Evolutionary conservation across 2,113 vertebrate species (phyloP).

Genomic region (Limnothrissa miodon): DNA sequence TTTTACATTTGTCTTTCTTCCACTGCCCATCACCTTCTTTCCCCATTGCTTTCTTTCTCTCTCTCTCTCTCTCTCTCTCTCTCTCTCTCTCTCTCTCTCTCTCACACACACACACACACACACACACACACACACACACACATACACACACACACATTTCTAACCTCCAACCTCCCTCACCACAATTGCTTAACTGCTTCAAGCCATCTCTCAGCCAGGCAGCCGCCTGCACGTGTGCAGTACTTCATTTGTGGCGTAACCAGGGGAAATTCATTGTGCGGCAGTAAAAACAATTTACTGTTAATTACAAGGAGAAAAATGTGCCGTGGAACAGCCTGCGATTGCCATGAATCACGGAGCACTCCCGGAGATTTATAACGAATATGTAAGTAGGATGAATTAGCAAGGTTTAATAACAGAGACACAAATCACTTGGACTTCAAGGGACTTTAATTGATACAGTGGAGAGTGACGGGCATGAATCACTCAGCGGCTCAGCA

Average conservation of each 20-base stretch:
- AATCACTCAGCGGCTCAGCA: conserved; percentile 86
- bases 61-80: no score
- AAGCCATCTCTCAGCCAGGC: conserved; percentile 80
- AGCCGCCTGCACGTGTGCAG: conserved; percentile 71
- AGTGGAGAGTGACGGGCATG: conserved; percentile 88
- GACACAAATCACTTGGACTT: conserved; percentile 92
- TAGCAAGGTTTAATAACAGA: conserved; percentile 96
- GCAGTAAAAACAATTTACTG: conserved; percentile 98
- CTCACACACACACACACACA: no score
- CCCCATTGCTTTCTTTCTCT: background rate
- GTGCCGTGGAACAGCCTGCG: conserved; percentile 88
- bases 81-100: no score
- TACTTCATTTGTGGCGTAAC: conserved; percentile 89
- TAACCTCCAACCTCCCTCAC: conserved; percentile 50
- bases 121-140: background rate
- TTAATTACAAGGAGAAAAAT: conserved; percentile 99
- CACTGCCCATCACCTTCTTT: conserved; percentile 44
- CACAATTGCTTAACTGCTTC: conserved; percentile 85
- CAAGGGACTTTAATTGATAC: conserved; percentile 96
- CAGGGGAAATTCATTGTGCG: conserved; percentile 90
- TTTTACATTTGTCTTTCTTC: conserved; percentile 72
- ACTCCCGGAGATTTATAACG: conserved; percentile 94
- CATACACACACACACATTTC: no score
- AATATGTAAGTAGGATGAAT: conserved; percentile 95
- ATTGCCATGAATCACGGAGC: conserved; percentile 90